Evolutionary conservation across 2,888 invertebrate genomes (phyloP).

Genomic region (Polyploca ridens): DNA sequence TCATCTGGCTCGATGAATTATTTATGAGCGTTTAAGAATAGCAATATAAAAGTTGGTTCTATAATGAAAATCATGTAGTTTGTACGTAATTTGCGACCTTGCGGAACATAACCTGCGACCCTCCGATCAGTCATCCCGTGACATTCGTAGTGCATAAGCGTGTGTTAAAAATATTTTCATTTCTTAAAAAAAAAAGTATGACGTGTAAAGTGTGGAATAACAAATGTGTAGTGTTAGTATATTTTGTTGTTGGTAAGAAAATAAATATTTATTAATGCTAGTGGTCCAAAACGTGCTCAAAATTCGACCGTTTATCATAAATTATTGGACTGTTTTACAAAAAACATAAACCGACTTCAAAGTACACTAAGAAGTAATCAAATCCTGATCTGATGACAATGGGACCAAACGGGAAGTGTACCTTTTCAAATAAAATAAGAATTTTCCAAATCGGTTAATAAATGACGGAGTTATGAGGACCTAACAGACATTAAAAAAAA

Average conservation of each 20-base stretch:
- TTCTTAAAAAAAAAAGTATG: neutral
- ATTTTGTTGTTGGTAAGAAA: conserved; percentile 4
- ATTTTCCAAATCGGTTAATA: no score
- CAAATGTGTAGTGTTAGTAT: neutral
- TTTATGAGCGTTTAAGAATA: neutral
- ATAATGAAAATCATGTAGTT: neutral
- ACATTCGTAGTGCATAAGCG: neutral
- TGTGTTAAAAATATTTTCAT: neutral
- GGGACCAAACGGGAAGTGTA: no score
- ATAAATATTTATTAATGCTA: neutral
- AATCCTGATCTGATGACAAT: no score
- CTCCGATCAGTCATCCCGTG: conserved; percentile 5
- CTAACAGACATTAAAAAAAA: no score
- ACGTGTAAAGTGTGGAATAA: neutral
- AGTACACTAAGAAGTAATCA: no score
- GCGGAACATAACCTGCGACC: neutral
- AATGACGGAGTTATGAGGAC: no score
- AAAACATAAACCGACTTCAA: no score
- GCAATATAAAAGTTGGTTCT: neutral
- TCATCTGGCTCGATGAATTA: neutral
- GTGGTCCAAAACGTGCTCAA: no score
- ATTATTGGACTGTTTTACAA: no score
- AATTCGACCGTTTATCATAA: no score
- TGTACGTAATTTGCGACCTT: conserved; percentile 5
- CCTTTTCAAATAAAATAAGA: no score